These are phyloP conservation scores for Hucho hucho DNA, from an alignment of 2,113 vertebrate genomes.

Conservation along the genomic window DNA sequence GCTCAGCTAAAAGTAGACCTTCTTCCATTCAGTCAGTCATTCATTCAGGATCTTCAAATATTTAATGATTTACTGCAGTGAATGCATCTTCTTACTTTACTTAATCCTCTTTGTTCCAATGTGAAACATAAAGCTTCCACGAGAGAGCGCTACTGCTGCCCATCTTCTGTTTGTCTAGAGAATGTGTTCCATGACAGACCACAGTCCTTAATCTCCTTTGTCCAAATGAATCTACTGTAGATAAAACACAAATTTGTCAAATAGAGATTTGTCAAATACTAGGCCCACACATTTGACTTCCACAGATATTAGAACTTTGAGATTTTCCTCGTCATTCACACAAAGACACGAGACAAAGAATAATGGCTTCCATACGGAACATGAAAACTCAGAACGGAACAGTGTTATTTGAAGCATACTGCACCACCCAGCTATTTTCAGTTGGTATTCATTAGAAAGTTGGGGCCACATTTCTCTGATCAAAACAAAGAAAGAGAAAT, in stretches of 20 bases:
- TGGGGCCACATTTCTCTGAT: slow-evolving; percentile 62
- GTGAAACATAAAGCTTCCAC: too few species aligned
- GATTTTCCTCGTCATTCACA: slow-evolving; percentile 10
- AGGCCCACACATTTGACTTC: background rate
- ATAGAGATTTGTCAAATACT: too few species aligned
- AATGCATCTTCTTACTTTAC: too few species aligned
- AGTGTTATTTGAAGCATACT: slow-evolving; percentile 1
- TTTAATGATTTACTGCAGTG: too few species aligned
- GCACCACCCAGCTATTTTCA: slow-evolving; percentile 57
- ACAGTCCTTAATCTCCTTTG: too few species aligned
- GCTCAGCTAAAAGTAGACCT: slow-evolving; percentile 33
- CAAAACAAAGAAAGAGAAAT: slow-evolving; percentile 59
- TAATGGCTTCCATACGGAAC: slow-evolving; percentile 61
- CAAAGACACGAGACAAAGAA: slow-evolving; percentile 35
- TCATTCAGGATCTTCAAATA: slow-evolving; percentile 2
- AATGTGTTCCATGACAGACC: slow-evolving; percentile 12
- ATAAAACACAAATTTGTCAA: too few species aligned
- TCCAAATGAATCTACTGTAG: too few species aligned
- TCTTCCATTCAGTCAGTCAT: slow-evolving; percentile 26
- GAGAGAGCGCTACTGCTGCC: too few species aligned
- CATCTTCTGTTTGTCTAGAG: background rate
- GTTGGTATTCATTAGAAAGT: slow-evolving; percentile 68
- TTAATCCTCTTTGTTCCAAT: too few species aligned
- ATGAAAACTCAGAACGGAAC: slow-evolving; percentile 45
- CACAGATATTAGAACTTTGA: background rate